Evolutionary conservation across 2,888 invertebrate species (phyloP).

Genomic region (Onthophagus sagittarius): DNA sequence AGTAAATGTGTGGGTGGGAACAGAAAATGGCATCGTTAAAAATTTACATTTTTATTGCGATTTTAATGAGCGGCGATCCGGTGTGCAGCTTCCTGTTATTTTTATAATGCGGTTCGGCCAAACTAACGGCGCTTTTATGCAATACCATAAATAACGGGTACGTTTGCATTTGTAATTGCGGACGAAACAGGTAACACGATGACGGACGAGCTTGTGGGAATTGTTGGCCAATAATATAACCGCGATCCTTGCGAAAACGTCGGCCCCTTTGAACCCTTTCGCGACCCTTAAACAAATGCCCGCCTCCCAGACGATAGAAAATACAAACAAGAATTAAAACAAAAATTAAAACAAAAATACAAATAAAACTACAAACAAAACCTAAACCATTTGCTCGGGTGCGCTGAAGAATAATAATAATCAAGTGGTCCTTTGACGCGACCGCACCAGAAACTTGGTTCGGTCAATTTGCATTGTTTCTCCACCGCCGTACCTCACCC

Average conservation of each 20-base stretch:
- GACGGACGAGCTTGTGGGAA: not conserved
- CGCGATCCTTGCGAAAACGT: not conserved
- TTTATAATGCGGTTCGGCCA: not conserved
- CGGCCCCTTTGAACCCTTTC: not conserved
- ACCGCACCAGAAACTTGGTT: not conserved
- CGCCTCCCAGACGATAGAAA: not conserved
- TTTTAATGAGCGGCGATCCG: not conserved
- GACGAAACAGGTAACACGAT: not conserved
- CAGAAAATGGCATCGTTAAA: slow-evolving; percentile 6
- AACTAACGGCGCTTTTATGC: not conserved
- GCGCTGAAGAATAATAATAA: slow-evolving; percentile 2
- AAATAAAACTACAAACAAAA: not conserved
- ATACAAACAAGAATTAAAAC: not conserved
- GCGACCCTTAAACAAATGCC: slow-evolving; percentile 2
- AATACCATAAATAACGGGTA: not conserved
- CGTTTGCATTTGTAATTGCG: not conserved
- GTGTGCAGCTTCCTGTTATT: not conserved
- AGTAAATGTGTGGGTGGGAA: not conserved
- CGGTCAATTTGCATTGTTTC: slow-evolving; percentile 11
- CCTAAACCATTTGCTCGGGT: not conserved
- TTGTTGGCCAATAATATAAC: not conserved
- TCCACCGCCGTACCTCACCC: not conserved
- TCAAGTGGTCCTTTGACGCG: slow-evolving; percentile 9
- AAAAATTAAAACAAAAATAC: not conserved
- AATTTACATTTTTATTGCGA: slow-evolving; percentile 11